Evolutionary conservation across 2,888 invertebrate genomes (phyloP).

Genomic region (Beris chalybata): DNA sequence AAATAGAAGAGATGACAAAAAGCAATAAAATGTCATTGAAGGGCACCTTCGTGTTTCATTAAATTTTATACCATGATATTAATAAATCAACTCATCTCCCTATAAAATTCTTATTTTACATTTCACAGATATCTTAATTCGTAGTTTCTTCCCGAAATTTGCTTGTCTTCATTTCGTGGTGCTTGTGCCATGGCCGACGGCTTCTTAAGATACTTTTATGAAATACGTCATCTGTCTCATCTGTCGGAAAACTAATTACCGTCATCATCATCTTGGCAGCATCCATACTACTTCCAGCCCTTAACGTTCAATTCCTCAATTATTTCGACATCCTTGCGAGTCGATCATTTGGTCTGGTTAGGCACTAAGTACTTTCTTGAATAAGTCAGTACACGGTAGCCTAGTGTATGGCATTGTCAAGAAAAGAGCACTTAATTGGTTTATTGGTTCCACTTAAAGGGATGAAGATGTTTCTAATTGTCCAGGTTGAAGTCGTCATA

Average conservation of each 20-base stretch:
- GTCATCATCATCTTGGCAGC: slow-evolving; percentile 18
- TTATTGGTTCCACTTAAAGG: slow-evolving; percentile 28
- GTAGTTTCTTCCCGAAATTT: not conserved
- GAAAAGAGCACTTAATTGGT: slow-evolving; percentile 20
- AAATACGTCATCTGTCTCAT: slow-evolving; percentile 25
- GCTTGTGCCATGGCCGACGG: not conserved
- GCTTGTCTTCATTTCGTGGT: not conserved
- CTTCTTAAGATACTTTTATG: slow-evolving; percentile 22
- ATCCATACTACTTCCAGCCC: not conserved
- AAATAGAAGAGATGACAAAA: slow-evolving; percentile 22
- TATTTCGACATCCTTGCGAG: slow-evolving; percentile 2
- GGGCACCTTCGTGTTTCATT: too few species aligned
- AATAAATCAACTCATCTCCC: not conserved
- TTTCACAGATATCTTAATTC: not conserved
- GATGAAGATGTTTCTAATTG: slow-evolving; percentile 21
- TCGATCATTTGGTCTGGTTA: slow-evolving; percentile 18
- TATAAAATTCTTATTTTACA: not conserved
- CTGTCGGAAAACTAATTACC: slow-evolving; percentile 26
- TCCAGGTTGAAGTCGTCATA: slow-evolving; percentile 23
- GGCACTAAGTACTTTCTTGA: slow-evolving; percentile 5
- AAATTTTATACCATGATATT: too few species aligned
- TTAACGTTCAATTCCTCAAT: slow-evolving; percentile 1
- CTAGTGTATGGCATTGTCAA: slow-evolving; percentile 3
- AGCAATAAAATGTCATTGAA: too few species aligned
- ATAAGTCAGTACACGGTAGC: not conserved